These are phyloP conservation scores for Cyrtodaria siliqua DNA, from an alignment of 2,888 invertebrate genomes.

Conservation along the genomic window DNA sequence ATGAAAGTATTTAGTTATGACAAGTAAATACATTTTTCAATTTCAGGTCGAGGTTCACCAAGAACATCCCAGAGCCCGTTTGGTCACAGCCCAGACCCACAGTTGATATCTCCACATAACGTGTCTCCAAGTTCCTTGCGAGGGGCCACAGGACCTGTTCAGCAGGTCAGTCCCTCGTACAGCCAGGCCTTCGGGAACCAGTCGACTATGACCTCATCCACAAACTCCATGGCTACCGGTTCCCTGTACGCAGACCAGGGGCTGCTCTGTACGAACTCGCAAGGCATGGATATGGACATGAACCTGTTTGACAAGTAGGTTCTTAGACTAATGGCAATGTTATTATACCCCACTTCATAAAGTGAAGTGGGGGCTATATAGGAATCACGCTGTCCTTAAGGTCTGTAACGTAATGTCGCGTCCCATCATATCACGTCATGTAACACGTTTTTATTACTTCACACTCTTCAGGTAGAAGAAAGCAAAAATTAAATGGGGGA, in stretches of 20 bases:
- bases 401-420: too few species aligned
- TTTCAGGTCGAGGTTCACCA: constrained; percentile 78
- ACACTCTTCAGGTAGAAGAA: too few species aligned
- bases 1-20: too few species aligned
- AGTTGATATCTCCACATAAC: constrained; percentile 78
- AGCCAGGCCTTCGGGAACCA: constrained; percentile 57
- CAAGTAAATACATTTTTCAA: too few species aligned
- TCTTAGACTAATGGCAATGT: too few species aligned
- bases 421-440: too few species aligned
- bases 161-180: constrained; percentile 76
- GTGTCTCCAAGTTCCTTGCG: constrained; percentile 76
- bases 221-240: constrained; percentile 26
- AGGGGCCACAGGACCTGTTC: constrained; percentile 33
- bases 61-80: constrained; percentile 79
- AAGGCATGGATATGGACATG: constrained; percentile 67
- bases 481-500: too few species aligned
- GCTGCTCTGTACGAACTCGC: constrained; percentile 46
- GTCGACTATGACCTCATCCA: constrained; percentile 31
- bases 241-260: constrained; percentile 49
- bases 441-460: too few species aligned
- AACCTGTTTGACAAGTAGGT: constrained; percentile 64
- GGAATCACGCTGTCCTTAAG: too few species aligned
- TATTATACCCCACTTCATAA: too few species aligned
- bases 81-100: constrained; percentile 78
- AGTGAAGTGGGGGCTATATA: too few species aligned